These are phyloP conservation scores for Hypocryptadius cinnamomeus DNA, from an alignment of 2,113 vertebrate genomes.

Conservation along the genomic window DNA sequence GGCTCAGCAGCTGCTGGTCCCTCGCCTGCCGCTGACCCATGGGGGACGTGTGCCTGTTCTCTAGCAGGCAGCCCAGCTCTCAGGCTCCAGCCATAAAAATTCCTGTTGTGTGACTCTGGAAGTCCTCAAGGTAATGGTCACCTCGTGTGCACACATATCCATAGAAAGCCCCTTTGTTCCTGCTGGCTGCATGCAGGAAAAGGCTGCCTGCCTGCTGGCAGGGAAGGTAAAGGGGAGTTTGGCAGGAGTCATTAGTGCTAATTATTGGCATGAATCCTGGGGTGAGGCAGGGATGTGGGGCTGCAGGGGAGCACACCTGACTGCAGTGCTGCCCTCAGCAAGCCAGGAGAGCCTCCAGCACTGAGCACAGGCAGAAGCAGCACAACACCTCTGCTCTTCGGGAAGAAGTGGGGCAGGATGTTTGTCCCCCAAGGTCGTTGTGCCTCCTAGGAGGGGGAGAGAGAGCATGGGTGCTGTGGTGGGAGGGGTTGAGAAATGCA, in stretches of 20 bases:
- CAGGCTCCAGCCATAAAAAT: not conserved
- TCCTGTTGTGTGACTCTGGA: not conserved
- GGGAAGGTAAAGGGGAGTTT: not conserved
- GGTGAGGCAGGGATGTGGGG: not conserved
- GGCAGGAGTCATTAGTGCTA: not conserved
- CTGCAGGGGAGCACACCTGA: not conserved
- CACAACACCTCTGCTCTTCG: accelerated
- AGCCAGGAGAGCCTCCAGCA: not conserved
- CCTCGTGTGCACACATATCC: not conserved
- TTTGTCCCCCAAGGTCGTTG: accelerated
- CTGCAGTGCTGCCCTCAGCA: accelerated
- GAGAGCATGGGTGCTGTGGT: not conserved
- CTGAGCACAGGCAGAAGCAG: not conserved
- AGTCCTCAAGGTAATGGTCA: not conserved
- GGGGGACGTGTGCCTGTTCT: accelerated
- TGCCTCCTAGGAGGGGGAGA: not conserved
- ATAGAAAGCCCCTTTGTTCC: not conserved
- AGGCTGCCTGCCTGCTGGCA: not conserved
- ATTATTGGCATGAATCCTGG: not conserved
- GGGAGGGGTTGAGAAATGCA: not conserved
- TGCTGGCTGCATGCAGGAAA: not conserved
- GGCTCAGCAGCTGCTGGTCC: not conserved
- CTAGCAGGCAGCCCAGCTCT: not conserved
- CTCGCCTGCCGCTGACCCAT: not conserved
- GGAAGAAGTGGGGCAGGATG: not conserved